A percentile compares a stretch with the other conserved stretches of the same genome.
Evolutionary conservation across 2,113 vertebrate species (phyloP).

Genomic region (Orycteropus afer): DNA sequence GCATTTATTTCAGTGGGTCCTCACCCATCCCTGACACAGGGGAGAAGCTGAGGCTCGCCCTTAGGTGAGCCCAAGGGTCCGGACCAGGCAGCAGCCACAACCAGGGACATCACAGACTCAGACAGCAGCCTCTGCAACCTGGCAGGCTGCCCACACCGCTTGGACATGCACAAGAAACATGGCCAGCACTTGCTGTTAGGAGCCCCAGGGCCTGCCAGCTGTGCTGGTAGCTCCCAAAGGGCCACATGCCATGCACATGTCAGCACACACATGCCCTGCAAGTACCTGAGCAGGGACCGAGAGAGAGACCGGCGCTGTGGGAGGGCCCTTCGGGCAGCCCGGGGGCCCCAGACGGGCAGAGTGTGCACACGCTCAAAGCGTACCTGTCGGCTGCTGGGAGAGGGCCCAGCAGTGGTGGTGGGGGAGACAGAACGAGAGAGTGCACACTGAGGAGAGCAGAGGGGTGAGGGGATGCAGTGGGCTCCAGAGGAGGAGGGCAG

Average conservation of each 20-base stretch:
- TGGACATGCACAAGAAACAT: slow-evolving; percentile 2
- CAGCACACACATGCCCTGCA: slow-evolving; percentile 76
- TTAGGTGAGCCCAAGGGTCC: not conserved
- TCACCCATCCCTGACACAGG: not conserved
- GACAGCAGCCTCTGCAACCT: not conserved
- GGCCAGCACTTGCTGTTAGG: not conserved
- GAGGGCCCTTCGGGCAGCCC: slow-evolving; percentile 90
- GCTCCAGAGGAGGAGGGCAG: slow-evolving; percentile 5
- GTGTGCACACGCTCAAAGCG: slow-evolving; percentile 97
- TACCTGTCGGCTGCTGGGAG: slow-evolving; percentile 93
- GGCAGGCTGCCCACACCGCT: not conserved
- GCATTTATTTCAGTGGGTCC: not conserved
- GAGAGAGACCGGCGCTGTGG: slow-evolving; percentile 94
- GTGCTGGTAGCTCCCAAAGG: not conserved
- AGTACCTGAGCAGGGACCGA: slow-evolving; percentile 97
- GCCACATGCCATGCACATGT: slow-evolving; percentile 42
- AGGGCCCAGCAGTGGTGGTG: slow-evolving; percentile 9
- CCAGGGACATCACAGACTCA: not conserved
- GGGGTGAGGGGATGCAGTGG: slow-evolving; percentile 41
- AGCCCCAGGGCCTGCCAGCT: not conserved
- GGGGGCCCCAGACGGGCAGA: slow-evolving; percentile 92
- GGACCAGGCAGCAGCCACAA: not conserved
- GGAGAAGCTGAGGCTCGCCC: not conserved
- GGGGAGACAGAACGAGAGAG: slow-evolving; percentile 67
- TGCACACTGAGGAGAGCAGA: slow-evolving; percentile 72